Conservation (phyloP, 2,113 vertebrate genomes). For the Ictalurus furcatus region DNA sequence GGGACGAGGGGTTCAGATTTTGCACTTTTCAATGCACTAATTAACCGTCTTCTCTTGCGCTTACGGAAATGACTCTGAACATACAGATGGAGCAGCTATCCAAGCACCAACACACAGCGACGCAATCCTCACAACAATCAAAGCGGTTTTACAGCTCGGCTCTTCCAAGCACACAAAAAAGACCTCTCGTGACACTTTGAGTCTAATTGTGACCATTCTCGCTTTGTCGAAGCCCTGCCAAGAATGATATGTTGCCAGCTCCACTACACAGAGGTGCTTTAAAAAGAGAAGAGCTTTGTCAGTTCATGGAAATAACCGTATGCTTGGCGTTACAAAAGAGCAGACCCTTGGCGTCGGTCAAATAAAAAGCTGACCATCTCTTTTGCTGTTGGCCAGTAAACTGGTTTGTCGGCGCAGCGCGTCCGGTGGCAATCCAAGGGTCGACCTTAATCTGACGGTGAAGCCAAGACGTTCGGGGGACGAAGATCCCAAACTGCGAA, state of each 20-base stretch:
- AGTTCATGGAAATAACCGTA: slow-evolving; percentile 29
- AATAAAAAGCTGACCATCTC: background rate
- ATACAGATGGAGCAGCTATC: slow-evolving; percentile 2
- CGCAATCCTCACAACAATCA: slow-evolving; percentile 37
- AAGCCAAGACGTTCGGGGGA: background rate
- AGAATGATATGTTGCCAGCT: slow-evolving; percentile 14
- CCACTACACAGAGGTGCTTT: background rate
- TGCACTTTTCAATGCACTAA: slow-evolving; percentile 27
- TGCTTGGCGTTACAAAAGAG: slow-evolving; percentile 14
- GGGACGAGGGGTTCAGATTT: background rate
- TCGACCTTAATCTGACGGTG: background rate
- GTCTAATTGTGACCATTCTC: slow-evolving; percentile 37
- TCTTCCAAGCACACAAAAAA: slow-evolving; percentile 23
- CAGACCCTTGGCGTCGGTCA: slow-evolving; percentile 1
- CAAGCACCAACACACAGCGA: slow-evolving; percentile 3
- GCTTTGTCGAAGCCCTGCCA: slow-evolving; percentile 28
- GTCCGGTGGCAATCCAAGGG: slow-evolving; percentile 29
- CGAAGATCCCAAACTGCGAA: background rate
- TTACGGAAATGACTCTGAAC: background rate
- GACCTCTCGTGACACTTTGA: slow-evolving; percentile 38
- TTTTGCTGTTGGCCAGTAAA: slow-evolving; percentile 16
- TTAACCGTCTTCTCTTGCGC: background rate
- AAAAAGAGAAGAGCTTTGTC: slow-evolving; percentile 17
- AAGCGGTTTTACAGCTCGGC: slow-evolving; percentile 8
- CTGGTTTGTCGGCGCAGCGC: background rate